Evolutionary conservation across 2,888 invertebrate species (phyloP), one percentile per base, ranked within the genome.

Genomic region (Eupeodes luniger): DNA sequence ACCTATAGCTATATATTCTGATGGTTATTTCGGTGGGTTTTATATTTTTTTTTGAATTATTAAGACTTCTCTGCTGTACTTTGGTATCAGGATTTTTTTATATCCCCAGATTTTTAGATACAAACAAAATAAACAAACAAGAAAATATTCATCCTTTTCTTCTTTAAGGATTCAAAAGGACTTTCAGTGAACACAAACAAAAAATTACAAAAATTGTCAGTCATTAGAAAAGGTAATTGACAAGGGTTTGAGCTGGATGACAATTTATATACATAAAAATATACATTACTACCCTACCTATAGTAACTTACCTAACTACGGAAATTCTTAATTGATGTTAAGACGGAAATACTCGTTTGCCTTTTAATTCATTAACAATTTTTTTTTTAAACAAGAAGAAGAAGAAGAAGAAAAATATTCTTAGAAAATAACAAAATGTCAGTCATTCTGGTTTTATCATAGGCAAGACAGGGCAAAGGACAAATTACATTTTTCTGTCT

Each of bases 181-280:
- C 6, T 64, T 9, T 11, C 11, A 47, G 19, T 27, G 53, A 62
- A 10, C 1, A 40, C 2, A 2, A 34, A 64, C 2, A 53, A 34
- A 67, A n/a, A 51, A 27, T 27, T 27, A 27, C 0, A 69, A 64
- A 12, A 49, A 9, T 19, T 55, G 53, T 40, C 7, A 70, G 40
- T 70, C 69, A 70, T 70, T 70, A 70, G 40, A 16, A 16, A 55
- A 55, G 55, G 55, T 67, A 70, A 44, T 70, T 70, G 69, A 70
- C 69, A 55, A 70, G 69, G 69, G 69, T 44, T 70, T 55, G 69
- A 70, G 69, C 1, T 44, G 14, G 14, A 55, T 70, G 69, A 70
- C 69, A 70, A 55, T 70, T 70, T 55, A 53, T 69, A 55, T 6
- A 51, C n/a, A 27, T 27, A 1, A 3, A 27, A 3, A 27, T 27